Base-by-base conservation (phyloP, 2,888 invertebrate genomes). In the Lacanobia oleracea region DNA sequence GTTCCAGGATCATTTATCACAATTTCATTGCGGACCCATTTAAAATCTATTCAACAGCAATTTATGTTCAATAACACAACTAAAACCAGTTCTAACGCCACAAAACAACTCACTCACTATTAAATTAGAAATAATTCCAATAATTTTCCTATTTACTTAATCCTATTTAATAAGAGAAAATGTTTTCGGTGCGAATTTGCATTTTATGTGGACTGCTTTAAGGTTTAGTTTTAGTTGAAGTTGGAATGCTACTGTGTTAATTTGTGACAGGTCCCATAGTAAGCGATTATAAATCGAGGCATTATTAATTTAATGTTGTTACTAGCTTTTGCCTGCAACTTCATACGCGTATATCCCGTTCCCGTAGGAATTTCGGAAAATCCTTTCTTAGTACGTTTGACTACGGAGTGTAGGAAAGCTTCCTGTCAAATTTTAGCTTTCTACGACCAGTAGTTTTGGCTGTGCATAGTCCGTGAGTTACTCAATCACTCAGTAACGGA, bases 31-130 rank as follows among this genome's bases (percentile, higher is more conserved):
- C 57, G 33, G 62, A 72, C 67, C 63, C 43, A 82, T 82, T 74
- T 67, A 63, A 66, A 72, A 82, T 67, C 33, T 75, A 79, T 82
- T 82, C 27, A 75, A 72, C 59, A 71, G 33, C 69, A 64, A 82
- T 82, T 82, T 73, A 75, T 67, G 59, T 67, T 57, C 70, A 62
- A 63, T 68, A 72, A 71, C 61, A 72, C 62, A 45, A 66, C 37
- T 71, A 50, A 12, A 45, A 71, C 77, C 70, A 65, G 79, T 75
- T 68, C 51, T 10, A 51, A 54, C n/a, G 54, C 62, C 56, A 82
- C 70, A 45, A 63, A 76, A 81, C 81, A 83, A 77, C 68, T 83
- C 72, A 81, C 67, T 83, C 59, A 57, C 64, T 54, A 70, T 59
- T 81, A 57, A 73, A 75, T 81, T 62, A 74, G 56, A 62, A 73